Conservation (phyloP, 2,797 vertebrate species). For the Acrocephalus scirpaceus region DNA sequence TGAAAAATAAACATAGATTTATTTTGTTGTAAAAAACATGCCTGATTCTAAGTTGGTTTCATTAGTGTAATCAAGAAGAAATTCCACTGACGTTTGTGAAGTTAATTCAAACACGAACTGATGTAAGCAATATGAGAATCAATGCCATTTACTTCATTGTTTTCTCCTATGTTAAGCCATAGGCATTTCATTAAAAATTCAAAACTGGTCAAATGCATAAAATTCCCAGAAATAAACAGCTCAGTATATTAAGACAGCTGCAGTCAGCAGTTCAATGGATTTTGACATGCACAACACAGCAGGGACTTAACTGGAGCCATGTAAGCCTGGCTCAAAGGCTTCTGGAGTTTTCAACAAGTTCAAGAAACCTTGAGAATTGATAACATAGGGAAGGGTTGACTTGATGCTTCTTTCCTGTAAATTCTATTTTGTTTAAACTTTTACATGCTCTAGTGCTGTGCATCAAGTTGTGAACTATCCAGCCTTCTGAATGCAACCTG, state of each 20-base stretch:
- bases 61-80: neutral
- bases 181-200: conserved; percentile 56
- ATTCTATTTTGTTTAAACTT: conserved; percentile 34
- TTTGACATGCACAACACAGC: conserved; percentile 42
- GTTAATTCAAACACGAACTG: neutral
- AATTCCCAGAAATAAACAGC: conserved; percentile 41
- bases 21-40: neutral
- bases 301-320: conserved; percentile 14
- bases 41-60: neutral
- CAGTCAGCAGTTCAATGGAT: conserved; percentile 52
- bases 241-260: conserved; percentile 36
- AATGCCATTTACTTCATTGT: neutral
- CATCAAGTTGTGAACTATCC: neutral
- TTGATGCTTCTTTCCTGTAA: conserved; percentile 1
- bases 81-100: neutral
- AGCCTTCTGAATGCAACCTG: neutral
- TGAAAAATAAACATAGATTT: neutral
- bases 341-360: conserved; percentile 43
- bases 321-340: conserved; percentile 45
- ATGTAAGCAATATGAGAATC: neutral
- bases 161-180: conserved; percentile 15
- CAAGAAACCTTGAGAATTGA: conserved; percentile 34
- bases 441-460: neutral
- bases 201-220: conserved; percentile 53
- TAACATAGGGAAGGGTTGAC: neutral